These are phyloP conservation scores for Bombus waltoni DNA, from an alignment of 1,140 invertebrate genomes.

Conservation along the genomic window DNA sequence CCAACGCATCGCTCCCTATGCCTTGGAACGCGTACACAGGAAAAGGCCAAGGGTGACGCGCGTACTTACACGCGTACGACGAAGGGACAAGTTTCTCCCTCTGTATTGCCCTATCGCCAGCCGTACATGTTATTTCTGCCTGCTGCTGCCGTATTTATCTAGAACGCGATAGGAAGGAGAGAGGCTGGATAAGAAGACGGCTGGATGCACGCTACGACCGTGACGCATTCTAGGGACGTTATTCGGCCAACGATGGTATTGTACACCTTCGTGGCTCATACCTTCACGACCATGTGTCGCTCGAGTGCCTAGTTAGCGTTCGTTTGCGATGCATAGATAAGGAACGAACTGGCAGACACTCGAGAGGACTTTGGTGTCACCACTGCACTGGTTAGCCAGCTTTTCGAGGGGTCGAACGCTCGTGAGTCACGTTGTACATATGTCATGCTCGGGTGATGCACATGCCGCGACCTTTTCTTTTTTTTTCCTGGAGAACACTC, in stretches of 20 bases:
- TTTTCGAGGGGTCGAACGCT: not conserved
- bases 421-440: not conserved
- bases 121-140: constrained; percentile 17
- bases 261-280: constrained; percentile 5
- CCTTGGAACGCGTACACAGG: not conserved
- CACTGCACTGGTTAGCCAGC: not conserved
- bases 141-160: constrained; percentile 35
- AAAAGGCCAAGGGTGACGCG: not conserved
- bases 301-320: constrained; percentile 40
- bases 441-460: too few relatives aligned
- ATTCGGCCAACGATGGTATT: not conserved
- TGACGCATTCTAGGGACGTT: constrained; percentile 38
- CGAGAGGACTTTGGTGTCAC: not conserved
- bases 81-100: not conserved
- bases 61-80: not conserved
- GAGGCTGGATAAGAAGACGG: not conserved
- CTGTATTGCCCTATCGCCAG: not conserved
- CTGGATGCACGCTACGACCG: constrained; percentile 9
- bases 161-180: constrained; percentile 3
- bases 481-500: not conserved
- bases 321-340: constrained; percentile 35
- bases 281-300: constrained; percentile 22
- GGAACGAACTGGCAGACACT: not conserved
- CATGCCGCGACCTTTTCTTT: not conserved
- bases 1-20: not conserved